A percentile compares a stretch with the other conserved stretches of the same genome.
phyloP scores from a whole-genome alignment of 2,888 invertebrate genomes.

The Tromatobia lineatoria region DNA sequence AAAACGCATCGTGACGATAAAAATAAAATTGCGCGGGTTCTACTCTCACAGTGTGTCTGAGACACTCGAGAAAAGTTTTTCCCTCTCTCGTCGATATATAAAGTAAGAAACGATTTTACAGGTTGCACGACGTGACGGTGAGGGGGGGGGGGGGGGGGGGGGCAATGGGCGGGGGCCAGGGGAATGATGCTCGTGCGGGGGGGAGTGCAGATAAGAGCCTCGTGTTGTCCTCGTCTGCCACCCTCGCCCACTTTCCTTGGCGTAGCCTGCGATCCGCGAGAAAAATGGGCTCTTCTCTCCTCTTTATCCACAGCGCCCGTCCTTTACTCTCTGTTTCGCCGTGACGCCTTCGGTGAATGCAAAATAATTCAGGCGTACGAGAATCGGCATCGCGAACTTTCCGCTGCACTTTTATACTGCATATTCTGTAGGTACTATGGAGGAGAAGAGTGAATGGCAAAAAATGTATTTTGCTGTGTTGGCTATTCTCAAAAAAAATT shows the following conservation, averaged over 20 bases:
- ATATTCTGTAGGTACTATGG: neutral
- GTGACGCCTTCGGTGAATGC: constrained; percentile 36
- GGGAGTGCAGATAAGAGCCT: constrained; percentile 45
- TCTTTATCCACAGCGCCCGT: constrained; percentile 24
- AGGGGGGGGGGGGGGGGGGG: constrained; percentile 56
- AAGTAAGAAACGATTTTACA: constrained; percentile 42
- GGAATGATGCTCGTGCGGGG: constrained; percentile 37
- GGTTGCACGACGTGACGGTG: constrained; percentile 21
- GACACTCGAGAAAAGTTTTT: constrained; percentile 30
- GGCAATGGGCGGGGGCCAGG: constrained; percentile 47
- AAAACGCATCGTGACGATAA: constrained; percentile 56
- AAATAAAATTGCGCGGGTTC: constrained; percentile 30
- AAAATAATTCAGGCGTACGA: constrained; percentile 45
- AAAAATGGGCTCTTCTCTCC: constrained; percentile 44
- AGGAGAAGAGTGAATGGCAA: neutral
- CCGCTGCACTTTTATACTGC: constrained; percentile 21
- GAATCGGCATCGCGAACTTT: constrained; percentile 27
- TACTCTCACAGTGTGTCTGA: neutral
- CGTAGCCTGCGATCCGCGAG: constrained; percentile 33
- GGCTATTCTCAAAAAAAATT: neutral
- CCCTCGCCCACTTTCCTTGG: neutral
- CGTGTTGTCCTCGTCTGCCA: constrained; percentile 35
- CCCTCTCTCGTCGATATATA: constrained; percentile 38
- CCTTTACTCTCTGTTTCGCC: neutral
- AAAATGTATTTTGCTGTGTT: neutral